Evolutionary conservation across 2,113 vertebrate species (phyloP).

Genomic region (Anseranas semipalmata): DNA sequence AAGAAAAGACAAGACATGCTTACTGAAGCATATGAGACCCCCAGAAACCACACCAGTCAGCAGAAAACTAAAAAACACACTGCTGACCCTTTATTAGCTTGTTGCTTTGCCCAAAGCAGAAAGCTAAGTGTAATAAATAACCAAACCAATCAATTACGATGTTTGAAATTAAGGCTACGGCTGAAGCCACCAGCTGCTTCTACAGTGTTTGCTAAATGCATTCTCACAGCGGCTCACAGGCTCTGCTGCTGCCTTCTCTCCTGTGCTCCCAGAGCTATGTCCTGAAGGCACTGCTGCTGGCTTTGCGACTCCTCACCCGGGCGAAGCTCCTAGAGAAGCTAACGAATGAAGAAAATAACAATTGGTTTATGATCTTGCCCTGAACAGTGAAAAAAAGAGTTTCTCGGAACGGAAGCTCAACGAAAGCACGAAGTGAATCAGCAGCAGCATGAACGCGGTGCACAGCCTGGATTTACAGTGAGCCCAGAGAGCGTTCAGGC

Average conservation of each 20-base stretch:
- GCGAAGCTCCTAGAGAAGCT: not conserved
- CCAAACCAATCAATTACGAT: constrained; percentile 73
- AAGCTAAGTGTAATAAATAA: constrained; percentile 77
- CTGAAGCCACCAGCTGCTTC: constrained; percentile 25
- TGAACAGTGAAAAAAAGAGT: not conserved
- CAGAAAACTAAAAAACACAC: constrained; percentile 77
- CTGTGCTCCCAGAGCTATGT: not conserved
- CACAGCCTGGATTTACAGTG: not conserved
- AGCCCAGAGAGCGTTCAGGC: accelerated
- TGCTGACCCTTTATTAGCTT: constrained; percentile 78
- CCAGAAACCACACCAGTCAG: constrained; percentile 79
- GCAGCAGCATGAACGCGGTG: not conserved
- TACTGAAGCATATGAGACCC: constrained; percentile 80
- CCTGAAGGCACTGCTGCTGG: not conserved
- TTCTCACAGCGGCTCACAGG: not conserved
- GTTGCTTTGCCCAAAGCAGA: constrained; percentile 69
- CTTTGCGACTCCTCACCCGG: not conserved
- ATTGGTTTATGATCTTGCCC: not conserved
- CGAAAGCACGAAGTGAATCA: not conserved
- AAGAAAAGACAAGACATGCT: constrained; percentile 83
- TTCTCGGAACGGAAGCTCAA: not conserved
- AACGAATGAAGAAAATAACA: not conserved
- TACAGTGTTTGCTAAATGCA: not conserved
- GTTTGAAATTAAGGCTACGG: constrained; percentile 71
- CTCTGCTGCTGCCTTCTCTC: not conserved